Evolutionary conservation across 2,113 vertebrate species (phyloP).

Genomic region (Rissa tridactyla): DNA sequence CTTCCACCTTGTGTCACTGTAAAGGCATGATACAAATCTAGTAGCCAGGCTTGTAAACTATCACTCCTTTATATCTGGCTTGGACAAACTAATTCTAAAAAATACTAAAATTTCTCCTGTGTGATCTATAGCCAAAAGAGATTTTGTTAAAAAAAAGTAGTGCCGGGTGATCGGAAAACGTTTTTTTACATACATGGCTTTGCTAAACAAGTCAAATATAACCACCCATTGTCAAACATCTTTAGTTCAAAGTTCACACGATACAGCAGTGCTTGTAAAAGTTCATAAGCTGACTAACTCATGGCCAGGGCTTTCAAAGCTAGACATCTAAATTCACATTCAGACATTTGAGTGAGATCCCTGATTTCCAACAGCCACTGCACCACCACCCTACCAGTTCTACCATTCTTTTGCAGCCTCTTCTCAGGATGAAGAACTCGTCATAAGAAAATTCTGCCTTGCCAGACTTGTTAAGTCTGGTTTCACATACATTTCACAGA

Average conservation of each 20-base stretch:
- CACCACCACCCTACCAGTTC: not conserved
- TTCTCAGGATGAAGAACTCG: not conserved
- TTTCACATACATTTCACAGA: not conserved
- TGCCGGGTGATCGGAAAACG: not conserved
- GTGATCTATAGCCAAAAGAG: not conserved
- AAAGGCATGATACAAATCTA: not conserved
- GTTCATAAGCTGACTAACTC: not conserved
- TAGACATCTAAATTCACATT: not conserved
- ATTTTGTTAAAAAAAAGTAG: not conserved
- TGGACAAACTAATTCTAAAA: not conserved
- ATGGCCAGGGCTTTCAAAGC: not conserved
- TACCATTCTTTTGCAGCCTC: not conserved
- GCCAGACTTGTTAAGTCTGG: not conserved
- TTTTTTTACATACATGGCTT: not conserved
- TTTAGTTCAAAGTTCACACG: not conserved
- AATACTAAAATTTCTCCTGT: not conserved
- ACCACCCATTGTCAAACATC: not conserved
- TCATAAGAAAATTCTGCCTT: conserved; percentile 5
- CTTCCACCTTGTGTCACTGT: not conserved
- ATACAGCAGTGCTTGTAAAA: not conserved
- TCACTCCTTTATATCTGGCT: not conserved
- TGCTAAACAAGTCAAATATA: not conserved
- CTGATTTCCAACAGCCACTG: not conserved
- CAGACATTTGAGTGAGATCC: not conserved
- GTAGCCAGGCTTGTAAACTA: not conserved